A percentile compares a stretch with the other conserved stretches of the same genome.
Evolutionary conservation across 1,140 invertebrate genomes (phyloP).

Genomic region (Drosophila mauritiana): DNA sequence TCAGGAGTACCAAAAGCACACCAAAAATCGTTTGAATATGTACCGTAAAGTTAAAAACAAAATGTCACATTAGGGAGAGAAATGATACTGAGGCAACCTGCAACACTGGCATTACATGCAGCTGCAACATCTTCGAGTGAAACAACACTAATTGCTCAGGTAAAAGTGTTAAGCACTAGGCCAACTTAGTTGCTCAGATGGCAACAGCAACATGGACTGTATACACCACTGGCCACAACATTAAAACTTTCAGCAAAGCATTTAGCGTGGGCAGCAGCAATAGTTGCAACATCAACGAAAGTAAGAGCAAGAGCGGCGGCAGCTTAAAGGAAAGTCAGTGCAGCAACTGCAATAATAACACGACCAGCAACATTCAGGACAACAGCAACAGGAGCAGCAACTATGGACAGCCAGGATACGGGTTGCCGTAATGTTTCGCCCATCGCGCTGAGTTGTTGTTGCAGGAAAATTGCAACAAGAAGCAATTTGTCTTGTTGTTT

Average conservation of each 20-base stretch:
- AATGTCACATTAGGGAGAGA: background rate
- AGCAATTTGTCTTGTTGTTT: constrained; percentile 82
- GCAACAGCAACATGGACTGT: background rate
- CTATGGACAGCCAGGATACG: constrained; percentile 35
- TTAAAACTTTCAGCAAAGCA: constrained; percentile 1
- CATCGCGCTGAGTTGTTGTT: constrained; percentile 4
- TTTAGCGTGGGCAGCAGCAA: background rate
- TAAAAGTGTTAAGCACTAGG: background rate
- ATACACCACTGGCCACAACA: constrained; percentile 1
- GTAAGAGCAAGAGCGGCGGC: constrained; percentile 20
- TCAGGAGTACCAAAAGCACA: background rate
- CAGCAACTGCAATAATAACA: constrained; percentile 32
- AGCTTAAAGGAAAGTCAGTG: background rate
- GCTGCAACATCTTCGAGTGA: background rate
- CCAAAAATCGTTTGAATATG: no score
- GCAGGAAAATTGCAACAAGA: constrained; percentile 75
- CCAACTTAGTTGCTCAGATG: background rate
- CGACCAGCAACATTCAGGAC: constrained; percentile 14
- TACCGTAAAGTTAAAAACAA: no score
- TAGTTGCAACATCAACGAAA: constrained; percentile 23
- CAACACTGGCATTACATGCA: background rate
- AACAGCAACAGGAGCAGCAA: constrained; percentile 5
- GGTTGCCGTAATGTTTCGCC: constrained; percentile 5
- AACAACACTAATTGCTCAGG: constrained; percentile 3
- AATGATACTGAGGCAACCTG: background rate